phyloP scores from a whole-genome alignment of 2,113 vertebrate genomes.

The Felis catus region DNA sequence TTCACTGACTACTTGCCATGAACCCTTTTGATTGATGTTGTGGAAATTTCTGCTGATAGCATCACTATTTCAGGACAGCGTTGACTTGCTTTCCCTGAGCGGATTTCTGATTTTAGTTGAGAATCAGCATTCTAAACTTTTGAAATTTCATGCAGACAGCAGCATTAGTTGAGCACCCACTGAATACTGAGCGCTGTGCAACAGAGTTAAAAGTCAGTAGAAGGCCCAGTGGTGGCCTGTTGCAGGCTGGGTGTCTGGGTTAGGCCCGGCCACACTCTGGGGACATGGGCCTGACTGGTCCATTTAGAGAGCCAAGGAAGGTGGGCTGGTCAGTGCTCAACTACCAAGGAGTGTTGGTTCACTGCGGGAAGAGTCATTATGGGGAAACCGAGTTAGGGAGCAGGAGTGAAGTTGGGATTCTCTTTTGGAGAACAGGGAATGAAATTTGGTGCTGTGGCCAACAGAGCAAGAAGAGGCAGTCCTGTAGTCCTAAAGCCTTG shows the following conservation, averaged over 20 bases:
- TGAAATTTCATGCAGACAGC: neutral
- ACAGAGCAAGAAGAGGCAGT: neutral
- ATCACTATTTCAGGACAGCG: constrained; percentile 28
- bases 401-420: neutral
- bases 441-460: neutral
- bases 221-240: neutral
- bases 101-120: constrained; percentile 33
- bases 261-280: neutral
- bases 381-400: neutral
- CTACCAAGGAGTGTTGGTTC: neutral
- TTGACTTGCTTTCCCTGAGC: constrained; percentile 27
- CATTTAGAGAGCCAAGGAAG: neutral
- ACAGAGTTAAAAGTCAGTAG: neutral
- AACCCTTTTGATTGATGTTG: constrained; percentile 63
- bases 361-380: neutral
- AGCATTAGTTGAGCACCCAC: neutral
- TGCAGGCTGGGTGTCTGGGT: neutral
- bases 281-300: too few species aligned
- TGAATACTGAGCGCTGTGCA: neutral
- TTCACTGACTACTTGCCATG: constrained; percentile 57
- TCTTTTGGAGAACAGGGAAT: neutral
- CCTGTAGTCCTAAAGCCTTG: neutral
- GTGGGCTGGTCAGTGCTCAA: neutral
- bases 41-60: constrained; percentile 69
- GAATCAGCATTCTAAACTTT: constrained; percentile 30